A percentile compares a stretch with the other conserved stretches of the same genome.
phyloP scores from a whole-genome alignment of 2,888 invertebrate genomes.

The Rhorus exstirpatorius region DNA sequence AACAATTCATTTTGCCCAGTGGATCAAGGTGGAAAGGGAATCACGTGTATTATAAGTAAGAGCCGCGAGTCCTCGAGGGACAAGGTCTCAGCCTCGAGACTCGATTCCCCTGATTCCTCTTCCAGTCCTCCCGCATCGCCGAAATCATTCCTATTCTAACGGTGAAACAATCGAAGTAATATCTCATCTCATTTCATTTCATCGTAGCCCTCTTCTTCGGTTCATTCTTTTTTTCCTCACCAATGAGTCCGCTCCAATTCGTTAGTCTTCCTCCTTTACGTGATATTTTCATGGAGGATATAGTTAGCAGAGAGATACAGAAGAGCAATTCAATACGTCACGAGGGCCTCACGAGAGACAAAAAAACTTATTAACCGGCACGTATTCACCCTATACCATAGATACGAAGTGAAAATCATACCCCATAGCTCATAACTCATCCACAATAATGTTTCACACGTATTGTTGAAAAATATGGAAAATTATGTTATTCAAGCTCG shows the following conservation, averaged over 20 bases:
- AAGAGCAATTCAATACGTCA: constrained; percentile 34
- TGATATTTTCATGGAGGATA: constrained; percentile 24
- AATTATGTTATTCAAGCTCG: no score
- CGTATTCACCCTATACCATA: constrained; percentile 14
- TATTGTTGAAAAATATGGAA: no score
- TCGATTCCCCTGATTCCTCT: constrained; percentile 44
- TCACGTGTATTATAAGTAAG: constrained; percentile 69
- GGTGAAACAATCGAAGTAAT: constrained; percentile 72
- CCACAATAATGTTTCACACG: no score
- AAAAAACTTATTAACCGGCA: constrained; percentile 56
- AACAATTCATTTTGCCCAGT: constrained; percentile 53
- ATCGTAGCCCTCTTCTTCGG: constrained; percentile 29
- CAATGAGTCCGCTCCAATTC: constrained; percentile 27
- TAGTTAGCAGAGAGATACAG: neutral
- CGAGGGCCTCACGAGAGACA: constrained; percentile 16
- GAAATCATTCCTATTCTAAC: constrained; percentile 71
- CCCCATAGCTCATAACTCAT: neutral
- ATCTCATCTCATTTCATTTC: constrained; percentile 66
- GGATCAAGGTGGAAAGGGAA: constrained; percentile 8
- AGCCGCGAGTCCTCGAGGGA: constrained; percentile 45
- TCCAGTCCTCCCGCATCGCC: neutral
- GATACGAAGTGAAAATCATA: constrained; percentile 22
- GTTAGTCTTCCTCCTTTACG: constrained; percentile 8
- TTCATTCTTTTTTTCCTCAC: constrained; percentile 31
- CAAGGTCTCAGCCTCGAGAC: constrained; percentile 32